A percentile compares a stretch with the other conserved stretches of the same genome.
These are phyloP conservation scores for Enteromius viviparus DNA, from an alignment of 2,797 vertebrate genomes.

Conservation along the genomic window DNA sequence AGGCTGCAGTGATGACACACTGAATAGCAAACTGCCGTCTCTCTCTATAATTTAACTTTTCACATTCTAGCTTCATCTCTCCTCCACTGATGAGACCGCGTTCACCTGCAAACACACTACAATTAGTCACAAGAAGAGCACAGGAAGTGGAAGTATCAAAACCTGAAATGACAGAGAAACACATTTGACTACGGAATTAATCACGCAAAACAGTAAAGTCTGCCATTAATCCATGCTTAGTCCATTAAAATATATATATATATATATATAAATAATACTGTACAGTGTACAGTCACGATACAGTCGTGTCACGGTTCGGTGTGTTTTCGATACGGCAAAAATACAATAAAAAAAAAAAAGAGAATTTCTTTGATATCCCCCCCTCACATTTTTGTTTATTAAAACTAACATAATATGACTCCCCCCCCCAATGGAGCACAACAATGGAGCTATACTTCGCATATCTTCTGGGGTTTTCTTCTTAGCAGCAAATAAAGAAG, in stretches of 20 bases:
- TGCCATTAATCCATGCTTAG: background rate
- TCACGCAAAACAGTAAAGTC: background rate
- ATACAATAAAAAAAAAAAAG: too few species aligned
- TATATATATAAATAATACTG: too few species aligned
- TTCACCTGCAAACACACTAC: slow-evolving; percentile 62
- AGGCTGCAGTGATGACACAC: slow-evolving; percentile 72
- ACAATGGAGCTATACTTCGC: too few species aligned
- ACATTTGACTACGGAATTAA: background rate
- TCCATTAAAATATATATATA: background rate
- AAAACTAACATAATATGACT: too few species aligned
- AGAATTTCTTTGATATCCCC: too few species aligned
- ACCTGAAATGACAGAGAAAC: background rate
- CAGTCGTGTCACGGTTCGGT: too few species aligned
- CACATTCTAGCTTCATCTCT: slow-evolving; percentile 72
- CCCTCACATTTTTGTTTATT: too few species aligned
- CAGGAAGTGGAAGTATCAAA: background rate
- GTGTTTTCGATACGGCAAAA: too few species aligned
- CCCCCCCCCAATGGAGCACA: too few species aligned
- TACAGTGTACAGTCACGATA: too few species aligned
- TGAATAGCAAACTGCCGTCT: slow-evolving; percentile 73
- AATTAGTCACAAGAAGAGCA: background rate
- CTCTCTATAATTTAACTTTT: slow-evolving; percentile 74
- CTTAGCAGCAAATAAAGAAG: too few species aligned
- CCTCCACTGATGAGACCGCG: slow-evolving; percentile 70
- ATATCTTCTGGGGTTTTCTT: too few species aligned